Evolutionary conservation across 2,797 vertebrate genomes (phyloP), one percentile per base, ranked within the genome.

Genomic region (Holocentrus rufus): DNA sequence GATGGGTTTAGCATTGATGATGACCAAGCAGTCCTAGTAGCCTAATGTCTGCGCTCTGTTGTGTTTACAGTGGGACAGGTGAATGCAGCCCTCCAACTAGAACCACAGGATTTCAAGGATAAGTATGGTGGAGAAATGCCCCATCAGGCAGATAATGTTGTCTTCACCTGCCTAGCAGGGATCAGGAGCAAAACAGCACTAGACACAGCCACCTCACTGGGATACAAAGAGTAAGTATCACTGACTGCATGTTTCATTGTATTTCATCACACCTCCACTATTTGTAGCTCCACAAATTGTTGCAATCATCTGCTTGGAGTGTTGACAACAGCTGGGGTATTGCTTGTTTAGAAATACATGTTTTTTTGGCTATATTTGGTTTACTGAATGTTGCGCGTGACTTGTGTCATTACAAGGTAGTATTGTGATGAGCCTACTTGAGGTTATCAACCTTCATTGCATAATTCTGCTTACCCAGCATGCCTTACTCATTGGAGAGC

Each of bases 151-250:
- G 95, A 96, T 63, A 92, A 85, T 44, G 47, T 99, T 11, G 93
- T 99, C 62, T 98, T 99, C 85, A 94, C 93, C 47, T 99, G 97
- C 88, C 90, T 95, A 83, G 94, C 94, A 11, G 97, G 98, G 79
- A 70, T 95, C 36, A 93, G 97, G 87, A 98, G 97, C 91, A 94
- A 93, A 85, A 90, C 68, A 7, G 96, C 97, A 8, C 62, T 97
- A 9, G 69, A 82, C 66, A 85, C 90, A 54, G 96, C 96, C 22
- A 1, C 18, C 0, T 94, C 93, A 46, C 89, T 98, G 86, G 97
- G 97, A 88, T 99, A 96, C 87, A 93, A 84, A 84, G 95, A 93
- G 98, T 98, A 56, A 92, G 93, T 78, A 65, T 22, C 49, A 46
- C 27, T 53, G 20, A 31, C n/a, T 62, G 5, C 5, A 13, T 31